Percentiles rank a stretch among this genome's conserved stretches.
Evolutionary conservation across 2,888 invertebrate species (phyloP).

Genomic region (Ectemnius cavifrons): DNA sequence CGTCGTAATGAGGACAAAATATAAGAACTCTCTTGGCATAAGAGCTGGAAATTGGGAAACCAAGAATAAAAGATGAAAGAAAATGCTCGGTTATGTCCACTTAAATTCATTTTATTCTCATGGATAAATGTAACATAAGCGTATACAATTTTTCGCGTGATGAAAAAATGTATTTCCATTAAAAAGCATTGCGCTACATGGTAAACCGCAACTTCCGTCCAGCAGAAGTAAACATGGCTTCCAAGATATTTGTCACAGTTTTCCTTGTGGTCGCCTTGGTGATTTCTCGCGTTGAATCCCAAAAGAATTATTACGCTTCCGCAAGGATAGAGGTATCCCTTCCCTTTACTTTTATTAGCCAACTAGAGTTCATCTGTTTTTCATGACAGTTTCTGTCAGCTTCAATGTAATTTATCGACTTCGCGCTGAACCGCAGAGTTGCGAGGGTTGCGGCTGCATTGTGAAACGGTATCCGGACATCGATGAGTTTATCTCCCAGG

Average conservation of each 20-base stretch:
- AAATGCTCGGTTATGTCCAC: too few relatives aligned
- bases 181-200: background rate
- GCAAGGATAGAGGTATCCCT: constrained; percentile 63
- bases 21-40: too few relatives aligned
- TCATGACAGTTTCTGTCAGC: background rate
- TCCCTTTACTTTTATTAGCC: constrained; percentile 7
- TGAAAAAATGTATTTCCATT: background rate
- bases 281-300: constrained; percentile 41
- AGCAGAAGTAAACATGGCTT: constrained; percentile 58
- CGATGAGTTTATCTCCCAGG: constrained; percentile 83
- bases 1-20: too few relatives aligned
- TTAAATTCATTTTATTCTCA: too few relatives aligned
- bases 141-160: too few relatives aligned
- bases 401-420: background rate
- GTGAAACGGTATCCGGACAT: constrained; percentile 84
- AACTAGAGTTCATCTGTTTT: background rate
- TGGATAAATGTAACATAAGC: too few relatives aligned
- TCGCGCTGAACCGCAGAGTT: constrained; percentile 80
- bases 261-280: constrained; percentile 33
- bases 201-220: constrained; percentile 25
- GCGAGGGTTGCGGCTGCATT: constrained; percentile 82
- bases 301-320: constrained; percentile 48
- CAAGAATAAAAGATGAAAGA: too few relatives aligned
- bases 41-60: too few relatives aligned
- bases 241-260: constrained; percentile 33